Base-by-base conservation (phyloP, 1,140 invertebrate species). In the Macrocentrus cingulum region DNA sequence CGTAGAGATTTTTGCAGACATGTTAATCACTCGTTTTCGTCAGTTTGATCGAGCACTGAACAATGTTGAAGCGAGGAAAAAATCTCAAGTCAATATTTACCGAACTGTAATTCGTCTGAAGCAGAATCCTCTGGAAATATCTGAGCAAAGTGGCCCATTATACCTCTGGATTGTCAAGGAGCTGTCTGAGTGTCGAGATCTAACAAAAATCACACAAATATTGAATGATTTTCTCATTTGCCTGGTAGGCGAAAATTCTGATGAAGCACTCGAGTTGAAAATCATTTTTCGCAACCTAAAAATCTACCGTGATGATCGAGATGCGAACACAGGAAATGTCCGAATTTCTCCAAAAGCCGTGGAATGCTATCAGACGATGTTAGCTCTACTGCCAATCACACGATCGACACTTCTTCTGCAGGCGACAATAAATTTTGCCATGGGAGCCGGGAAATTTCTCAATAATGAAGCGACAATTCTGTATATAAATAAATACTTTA, bases 201-300 rank as follows among this genome's bases (percentile, higher is more conserved):
- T 76, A 9, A 61, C 70, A n/a, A 53, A 66, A 2, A 76, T 72
- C 25, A 66, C 51, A 1, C 36, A 61, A 39, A 66, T 79, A 19
- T 46, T 80, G 1, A 56, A 66, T 36, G 63, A 71, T 64, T 80
- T 80, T 57, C 53, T 77, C 1, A 19, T 69, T 18, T 77, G 71
- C 37, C 32, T 80, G 13, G 66, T 58, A 0, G 63, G 69, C 29
- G 61, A 59, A 51, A 59, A 61, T 2, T 34, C 49, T 0, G 19
- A 64, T 5, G 53, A 60, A 1, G 64, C 64, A 56, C 25, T 59
- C 1, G 62, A 70, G 22, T 22, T 77, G 0, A 48, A 54, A 49
- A 39, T 29, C 0, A 67, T 69, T 23, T 50, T 77, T n/a, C 16
- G 16, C 0, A 39, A 25, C 4, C 56, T 71, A 2, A 65, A 50